Conservation (phyloP, 2,797 vertebrate species). For the Telmatherina bonti region DNA sequence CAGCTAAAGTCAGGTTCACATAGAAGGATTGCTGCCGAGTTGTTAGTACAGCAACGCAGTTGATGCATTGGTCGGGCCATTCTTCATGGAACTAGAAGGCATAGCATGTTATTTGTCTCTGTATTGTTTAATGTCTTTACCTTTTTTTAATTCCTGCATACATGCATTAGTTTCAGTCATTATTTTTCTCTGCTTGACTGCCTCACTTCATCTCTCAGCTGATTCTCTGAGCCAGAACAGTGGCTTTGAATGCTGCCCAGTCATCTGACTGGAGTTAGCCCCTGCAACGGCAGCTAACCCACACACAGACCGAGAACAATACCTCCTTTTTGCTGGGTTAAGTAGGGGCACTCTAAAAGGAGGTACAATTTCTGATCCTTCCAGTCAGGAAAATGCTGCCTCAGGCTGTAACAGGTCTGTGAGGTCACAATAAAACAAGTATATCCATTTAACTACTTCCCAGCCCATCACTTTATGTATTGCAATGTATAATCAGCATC, state of each 20-base stretch:
- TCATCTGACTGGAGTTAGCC: conserved; percentile 76
- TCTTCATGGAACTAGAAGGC: neutral
- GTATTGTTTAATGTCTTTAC: conserved; percentile 4
- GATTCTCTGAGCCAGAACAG: conserved; percentile 51
- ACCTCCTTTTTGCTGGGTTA: conserved; percentile 63
- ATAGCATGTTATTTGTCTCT: neutral
- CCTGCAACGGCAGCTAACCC: conserved; percentile 51
- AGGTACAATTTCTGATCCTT: conserved; percentile 50
- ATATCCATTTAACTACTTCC: conserved; percentile 18
- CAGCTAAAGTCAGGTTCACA: conserved; percentile 36
- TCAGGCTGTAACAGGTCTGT: conserved; percentile 22
- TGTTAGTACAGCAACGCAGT: conserved; percentile 5
- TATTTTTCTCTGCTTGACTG: conserved; percentile 13
- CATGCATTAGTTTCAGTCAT: neutral
- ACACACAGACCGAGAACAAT: conserved; percentile 67
- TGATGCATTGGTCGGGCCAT: neutral
- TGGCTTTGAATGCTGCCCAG: conserved; percentile 61
- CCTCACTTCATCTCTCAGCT: conserved; percentile 43
- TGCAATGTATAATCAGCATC: conserved; percentile 1
- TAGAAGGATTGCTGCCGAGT: no score
- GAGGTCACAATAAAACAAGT: conserved; percentile 13
- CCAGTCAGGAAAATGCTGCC: conserved; percentile 46
- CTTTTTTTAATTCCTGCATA: conserved; percentile 17
- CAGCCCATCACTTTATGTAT: conserved; percentile 13
- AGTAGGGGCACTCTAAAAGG: conserved; percentile 50